Conservation (phyloP, 2,113 vertebrate genomes). For the Tenebrosternarchus preto region DNA sequence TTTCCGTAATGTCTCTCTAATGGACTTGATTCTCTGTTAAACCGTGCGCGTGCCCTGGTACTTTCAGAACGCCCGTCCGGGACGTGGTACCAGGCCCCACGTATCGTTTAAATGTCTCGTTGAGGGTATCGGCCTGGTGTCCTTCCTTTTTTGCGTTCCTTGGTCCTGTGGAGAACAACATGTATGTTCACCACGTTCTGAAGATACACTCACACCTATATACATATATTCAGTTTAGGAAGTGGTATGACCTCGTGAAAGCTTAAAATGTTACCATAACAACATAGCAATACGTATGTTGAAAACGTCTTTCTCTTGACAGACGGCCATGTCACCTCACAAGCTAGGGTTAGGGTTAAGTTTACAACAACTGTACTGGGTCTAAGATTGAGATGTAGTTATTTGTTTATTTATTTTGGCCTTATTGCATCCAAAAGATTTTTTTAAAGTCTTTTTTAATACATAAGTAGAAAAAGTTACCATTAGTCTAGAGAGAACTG, state of each 20-base stretch:
- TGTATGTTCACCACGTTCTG: neutral
- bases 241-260: too few species aligned
- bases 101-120: too few species aligned
- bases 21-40: neutral
- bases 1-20: neutral
- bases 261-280: too few species aligned
- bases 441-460: neutral
- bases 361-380: neutral
- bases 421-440: neutral
- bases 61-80: too few species aligned
- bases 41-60: too few species aligned
- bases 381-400: neutral
- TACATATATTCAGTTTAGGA: too few species aligned
- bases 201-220: neutral
- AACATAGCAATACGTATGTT: neutral
- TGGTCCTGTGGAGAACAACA: too few species aligned
- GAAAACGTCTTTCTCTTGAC: neutral
- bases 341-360: too few species aligned
- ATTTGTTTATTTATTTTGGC: neutral
- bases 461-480: neutral
- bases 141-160: neutral
- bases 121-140: constrained; percentile 27
- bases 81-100: too few species aligned
- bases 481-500: neutral
- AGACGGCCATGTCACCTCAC: neutral